Conservation (phyloP, 2,113 vertebrate species). For the Pteropus alecto region DNA sequence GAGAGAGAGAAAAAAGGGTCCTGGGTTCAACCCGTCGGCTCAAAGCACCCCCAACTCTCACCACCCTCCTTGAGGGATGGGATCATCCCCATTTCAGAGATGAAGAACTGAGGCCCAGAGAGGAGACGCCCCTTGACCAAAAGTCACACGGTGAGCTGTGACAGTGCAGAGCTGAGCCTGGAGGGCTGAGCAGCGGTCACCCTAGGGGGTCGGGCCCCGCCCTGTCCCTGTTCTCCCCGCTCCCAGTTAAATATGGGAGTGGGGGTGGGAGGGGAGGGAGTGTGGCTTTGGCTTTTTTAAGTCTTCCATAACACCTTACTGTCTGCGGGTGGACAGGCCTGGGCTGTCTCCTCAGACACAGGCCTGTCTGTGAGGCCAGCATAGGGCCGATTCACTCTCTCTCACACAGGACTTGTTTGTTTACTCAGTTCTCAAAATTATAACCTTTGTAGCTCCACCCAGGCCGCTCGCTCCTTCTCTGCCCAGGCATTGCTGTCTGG, state of each 20-base stretch:
- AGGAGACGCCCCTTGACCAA: background rate
- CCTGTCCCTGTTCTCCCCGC: background rate
- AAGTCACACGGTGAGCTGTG: background rate
- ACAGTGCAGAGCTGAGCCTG: background rate
- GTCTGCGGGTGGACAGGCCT: background rate
- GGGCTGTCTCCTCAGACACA: constrained; percentile 42
- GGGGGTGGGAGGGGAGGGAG: background rate
- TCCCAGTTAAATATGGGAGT: background rate
- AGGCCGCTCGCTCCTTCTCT: background rate
- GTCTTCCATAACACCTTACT: background rate
- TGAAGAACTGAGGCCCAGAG: background rate
- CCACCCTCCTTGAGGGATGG: background rate
- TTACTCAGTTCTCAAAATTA: constrained; percentile 69
- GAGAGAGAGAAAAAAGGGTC: background rate
- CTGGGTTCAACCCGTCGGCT: background rate
- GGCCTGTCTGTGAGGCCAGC: constrained; percentile 13
- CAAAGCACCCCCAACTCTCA: background rate
- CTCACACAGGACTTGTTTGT: constrained; percentile 36
- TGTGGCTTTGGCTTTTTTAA: background rate
- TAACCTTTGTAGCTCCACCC: constrained; percentile 26
- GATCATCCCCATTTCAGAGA: background rate
- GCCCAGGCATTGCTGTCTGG: background rate
- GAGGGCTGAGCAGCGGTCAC: background rate
- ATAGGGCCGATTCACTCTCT: constrained; percentile 14
- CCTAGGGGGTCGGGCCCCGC: rapidly evolving